phyloP scores from a whole-genome alignment of 2,113 vertebrate genomes.

The Puffinus mauretanicus region DNA sequence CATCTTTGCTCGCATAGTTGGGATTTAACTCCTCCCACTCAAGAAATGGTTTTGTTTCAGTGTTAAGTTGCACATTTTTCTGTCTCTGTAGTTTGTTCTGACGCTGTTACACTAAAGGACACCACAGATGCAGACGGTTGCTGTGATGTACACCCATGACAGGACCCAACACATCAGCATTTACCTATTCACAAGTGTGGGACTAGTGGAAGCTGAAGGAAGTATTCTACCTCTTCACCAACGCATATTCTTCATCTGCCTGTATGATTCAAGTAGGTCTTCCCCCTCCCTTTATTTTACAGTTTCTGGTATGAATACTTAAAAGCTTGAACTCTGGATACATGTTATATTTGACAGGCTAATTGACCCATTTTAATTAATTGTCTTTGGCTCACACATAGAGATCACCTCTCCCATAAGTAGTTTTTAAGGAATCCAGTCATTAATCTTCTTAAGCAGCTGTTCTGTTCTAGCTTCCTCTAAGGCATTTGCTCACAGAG shows the following conservation, averaged over 20 bases:
- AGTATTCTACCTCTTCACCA: not conserved
- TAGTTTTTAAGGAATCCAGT: slow-evolving; percentile 44
- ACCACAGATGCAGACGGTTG: not conserved
- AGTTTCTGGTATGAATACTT: not conserved
- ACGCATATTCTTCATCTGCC: not conserved
- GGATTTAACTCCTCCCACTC: not conserved
- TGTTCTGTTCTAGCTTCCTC: slow-evolving; percentile 15
- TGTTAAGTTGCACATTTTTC: not conserved
- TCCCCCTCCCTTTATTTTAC: not conserved
- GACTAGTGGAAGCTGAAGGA: not conserved
- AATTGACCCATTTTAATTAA: slow-evolving; percentile 50
- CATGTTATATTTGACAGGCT: slow-evolving; percentile 26
- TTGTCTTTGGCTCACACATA: slow-evolving; percentile 3
- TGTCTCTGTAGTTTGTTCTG: not conserved
- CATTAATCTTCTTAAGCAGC: slow-evolving; percentile 53
- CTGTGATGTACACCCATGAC: not conserved
- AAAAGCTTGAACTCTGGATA: not conserved
- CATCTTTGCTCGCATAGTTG: not conserved
- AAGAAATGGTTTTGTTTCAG: not conserved
- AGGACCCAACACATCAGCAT: not conserved
- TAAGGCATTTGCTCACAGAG: slow-evolving; percentile 26
- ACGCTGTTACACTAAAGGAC: not conserved
- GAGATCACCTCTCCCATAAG: slow-evolving; percentile 51
- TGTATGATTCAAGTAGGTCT: not conserved
- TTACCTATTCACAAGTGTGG: fast-evolving